Evolutionary conservation across 2,797 vertebrate genomes (phyloP).

Genomic region (Lophius americanus): DNA sequence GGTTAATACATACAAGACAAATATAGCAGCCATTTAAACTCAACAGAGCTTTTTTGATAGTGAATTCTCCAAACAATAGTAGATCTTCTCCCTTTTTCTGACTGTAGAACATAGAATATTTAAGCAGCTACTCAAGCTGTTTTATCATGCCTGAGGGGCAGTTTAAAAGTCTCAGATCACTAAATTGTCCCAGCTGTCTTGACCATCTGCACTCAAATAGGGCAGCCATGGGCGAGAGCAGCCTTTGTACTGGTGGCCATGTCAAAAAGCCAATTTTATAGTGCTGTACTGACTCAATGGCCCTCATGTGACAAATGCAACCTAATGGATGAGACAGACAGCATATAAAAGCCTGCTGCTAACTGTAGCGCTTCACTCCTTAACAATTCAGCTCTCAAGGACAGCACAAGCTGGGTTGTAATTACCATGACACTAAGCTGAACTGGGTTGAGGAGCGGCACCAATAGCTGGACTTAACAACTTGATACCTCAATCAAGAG

Average conservation of each 20-base stretch:
- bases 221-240: conserved; percentile 59
- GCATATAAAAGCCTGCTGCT: conserved; percentile 77
- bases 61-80: not conserved
- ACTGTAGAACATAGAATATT: conserved; percentile 61
- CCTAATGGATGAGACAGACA: conserved; percentile 82
- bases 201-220: conserved; percentile 85
- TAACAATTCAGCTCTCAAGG: conserved; percentile 68
- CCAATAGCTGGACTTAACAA: conserved; percentile 73
- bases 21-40: conserved; percentile 16
- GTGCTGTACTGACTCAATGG: conserved; percentile 76
- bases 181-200: conserved; percentile 88
- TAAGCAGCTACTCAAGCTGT: conserved; percentile 79
- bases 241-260: conserved; percentile 84
- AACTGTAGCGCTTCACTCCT: conserved; percentile 58
- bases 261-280: conserved; percentile 85
- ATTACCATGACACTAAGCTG: conserved; percentile 68
- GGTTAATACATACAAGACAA: conserved; percentile 12
- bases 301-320: conserved; percentile 80
- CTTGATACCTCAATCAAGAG: conserved; percentile 58
- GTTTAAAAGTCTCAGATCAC: conserved; percentile 83
- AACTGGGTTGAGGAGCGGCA: conserved; percentile 42
- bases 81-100: conserved; percentile 10
- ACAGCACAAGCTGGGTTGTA: conserved; percentile 63
- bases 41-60: conserved; percentile 12
- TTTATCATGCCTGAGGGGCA: conserved; percentile 83